phyloP scores from a whole-genome alignment of 2,113 vertebrate species.

The Myrmecobius fasciatus region DNA sequence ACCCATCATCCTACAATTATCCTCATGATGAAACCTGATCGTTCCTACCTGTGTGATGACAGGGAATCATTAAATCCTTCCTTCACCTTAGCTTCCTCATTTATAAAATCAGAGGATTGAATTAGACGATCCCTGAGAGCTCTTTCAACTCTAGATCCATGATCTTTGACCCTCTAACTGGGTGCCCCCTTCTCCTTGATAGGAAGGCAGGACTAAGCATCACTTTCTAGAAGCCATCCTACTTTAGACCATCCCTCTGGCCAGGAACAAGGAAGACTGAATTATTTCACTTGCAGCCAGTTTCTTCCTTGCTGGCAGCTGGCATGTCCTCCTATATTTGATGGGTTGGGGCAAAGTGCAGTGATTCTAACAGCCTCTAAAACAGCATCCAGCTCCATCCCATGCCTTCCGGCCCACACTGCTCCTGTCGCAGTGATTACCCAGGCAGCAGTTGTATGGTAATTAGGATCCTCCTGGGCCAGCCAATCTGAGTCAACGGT shows the following conservation, averaged over 20 bases:
- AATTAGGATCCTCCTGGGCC: slow-evolving; percentile 84
- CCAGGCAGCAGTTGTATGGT: slow-evolving; percentile 80
- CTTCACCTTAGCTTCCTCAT: background rate
- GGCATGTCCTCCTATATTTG: slow-evolving; percentile 60
- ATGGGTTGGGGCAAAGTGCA: slow-evolving; percentile 45
- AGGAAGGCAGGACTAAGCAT: background rate
- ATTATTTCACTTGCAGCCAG: slow-evolving; percentile 26
- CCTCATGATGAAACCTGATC: background rate
- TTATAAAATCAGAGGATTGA: background rate
- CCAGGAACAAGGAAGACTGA: background rate
- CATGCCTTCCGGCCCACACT: slow-evolving; percentile 69
- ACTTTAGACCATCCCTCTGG: background rate
- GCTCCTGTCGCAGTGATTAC: slow-evolving; percentile 79
- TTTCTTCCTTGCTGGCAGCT: slow-evolving; percentile 78
- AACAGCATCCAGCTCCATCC: slow-evolving; percentile 72
- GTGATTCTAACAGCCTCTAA: slow-evolving; percentile 63
- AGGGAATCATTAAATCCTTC: background rate
- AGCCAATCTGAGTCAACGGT: slow-evolving; percentile 77
- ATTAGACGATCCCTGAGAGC: background rate
- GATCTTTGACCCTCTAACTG: background rate
- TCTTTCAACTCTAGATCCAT: background rate
- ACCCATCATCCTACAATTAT: background rate
- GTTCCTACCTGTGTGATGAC: background rate
- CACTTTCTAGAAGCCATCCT: background rate
- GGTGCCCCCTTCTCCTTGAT: background rate